These are phyloP conservation scores for Oscheius myriophilus DNA, from an alignment of 2,888 invertebrate genomes.

Conservation along the genomic window DNA sequence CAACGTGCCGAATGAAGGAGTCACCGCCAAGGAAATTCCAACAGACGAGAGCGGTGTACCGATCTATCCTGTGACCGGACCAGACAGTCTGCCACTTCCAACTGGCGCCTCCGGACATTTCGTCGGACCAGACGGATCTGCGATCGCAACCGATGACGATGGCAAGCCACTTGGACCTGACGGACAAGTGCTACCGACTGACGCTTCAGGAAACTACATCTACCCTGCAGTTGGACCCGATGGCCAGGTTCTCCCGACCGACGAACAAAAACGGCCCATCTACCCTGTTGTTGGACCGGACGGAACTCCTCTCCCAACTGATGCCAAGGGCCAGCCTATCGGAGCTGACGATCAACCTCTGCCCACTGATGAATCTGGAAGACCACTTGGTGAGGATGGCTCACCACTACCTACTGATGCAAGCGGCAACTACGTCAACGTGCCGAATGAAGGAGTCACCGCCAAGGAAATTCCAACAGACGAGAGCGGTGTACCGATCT, in stretches of 20 bases:
- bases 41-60: slow-evolving; percentile 42
- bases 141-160: slow-evolving; percentile 20
- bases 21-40: slow-evolving; percentile 39
- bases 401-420: slow-evolving; percentile 47
- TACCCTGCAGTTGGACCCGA: slow-evolving; percentile 38
- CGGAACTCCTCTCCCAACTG: slow-evolving; percentile 47
- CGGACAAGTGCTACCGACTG: slow-evolving; percentile 47
- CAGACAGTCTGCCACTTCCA: slow-evolving; percentile 49
- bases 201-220: slow-evolving; percentile 21
- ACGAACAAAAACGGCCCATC: slow-evolving; percentile 37
- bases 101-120: slow-evolving; percentile 33
- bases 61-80: slow-evolving; percentile 41
- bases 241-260: slow-evolving; percentile 50
- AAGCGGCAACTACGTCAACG: slow-evolving; percentile 38
- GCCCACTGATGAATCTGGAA: slow-evolving; percentile 49
- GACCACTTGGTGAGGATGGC: slow-evolving; percentile 36
- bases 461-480: slow-evolving; percentile 28
- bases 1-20: slow-evolving; percentile 37
- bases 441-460: slow-evolving; percentile 31
- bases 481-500: slow-evolving; percentile 17
- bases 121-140: slow-evolving; percentile 41
- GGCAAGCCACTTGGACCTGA: slow-evolving; percentile 39
- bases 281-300: slow-evolving; percentile 52
- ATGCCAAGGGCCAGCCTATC: slow-evolving; percentile 23
- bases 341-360: slow-evolving; percentile 42